phyloP scores from a whole-genome alignment of 2,113 vertebrate species.

The Corvus moneduloides region DNA sequence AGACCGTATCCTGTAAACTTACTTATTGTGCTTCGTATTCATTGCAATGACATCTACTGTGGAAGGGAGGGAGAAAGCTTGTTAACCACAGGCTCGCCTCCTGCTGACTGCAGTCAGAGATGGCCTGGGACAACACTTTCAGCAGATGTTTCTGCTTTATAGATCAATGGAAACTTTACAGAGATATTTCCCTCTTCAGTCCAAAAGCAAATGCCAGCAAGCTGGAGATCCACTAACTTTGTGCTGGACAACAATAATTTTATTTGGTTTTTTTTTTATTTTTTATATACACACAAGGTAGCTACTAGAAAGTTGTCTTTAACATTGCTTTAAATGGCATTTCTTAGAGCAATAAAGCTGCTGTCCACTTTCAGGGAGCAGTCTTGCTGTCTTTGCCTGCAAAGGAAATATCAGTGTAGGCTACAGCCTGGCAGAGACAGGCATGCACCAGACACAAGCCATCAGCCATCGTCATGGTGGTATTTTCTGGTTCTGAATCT shows the following conservation, averaged over 20 bases:
- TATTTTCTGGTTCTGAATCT: slow-evolving; percentile 15
- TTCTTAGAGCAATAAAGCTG: not conserved
- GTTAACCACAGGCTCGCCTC: slow-evolving; percentile 61
- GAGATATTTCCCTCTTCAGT: slow-evolving; percentile 36
- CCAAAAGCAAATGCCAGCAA: slow-evolving; percentile 32
- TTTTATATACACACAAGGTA: not conserved
- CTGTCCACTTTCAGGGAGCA: not conserved
- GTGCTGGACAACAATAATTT: slow-evolving; percentile 17
- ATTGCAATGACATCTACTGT: slow-evolving; percentile 28
- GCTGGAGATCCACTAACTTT: not conserved
- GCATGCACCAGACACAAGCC: not conserved
- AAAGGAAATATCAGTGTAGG: not conserved
- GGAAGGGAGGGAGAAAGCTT: slow-evolving; percentile 38
- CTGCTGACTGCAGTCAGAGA: slow-evolving; percentile 42
- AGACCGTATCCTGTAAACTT: slow-evolving; percentile 37
- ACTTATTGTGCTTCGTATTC: not conserved
- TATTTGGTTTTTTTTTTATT: slow-evolving; percentile 3
- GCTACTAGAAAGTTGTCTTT: slow-evolving; percentile 12
- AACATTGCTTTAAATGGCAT: not conserved
- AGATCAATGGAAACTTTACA: slow-evolving; percentile 47
- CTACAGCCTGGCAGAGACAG: not conserved
- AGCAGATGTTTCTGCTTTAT: slow-evolving; percentile 61
- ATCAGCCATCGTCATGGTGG: not conserved
- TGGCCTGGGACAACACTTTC: slow-evolving; percentile 11
- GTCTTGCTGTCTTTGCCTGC: not conserved